phyloP scores from a whole-genome alignment of 2,113 vertebrate species.

The Vidua chalybeata region DNA sequence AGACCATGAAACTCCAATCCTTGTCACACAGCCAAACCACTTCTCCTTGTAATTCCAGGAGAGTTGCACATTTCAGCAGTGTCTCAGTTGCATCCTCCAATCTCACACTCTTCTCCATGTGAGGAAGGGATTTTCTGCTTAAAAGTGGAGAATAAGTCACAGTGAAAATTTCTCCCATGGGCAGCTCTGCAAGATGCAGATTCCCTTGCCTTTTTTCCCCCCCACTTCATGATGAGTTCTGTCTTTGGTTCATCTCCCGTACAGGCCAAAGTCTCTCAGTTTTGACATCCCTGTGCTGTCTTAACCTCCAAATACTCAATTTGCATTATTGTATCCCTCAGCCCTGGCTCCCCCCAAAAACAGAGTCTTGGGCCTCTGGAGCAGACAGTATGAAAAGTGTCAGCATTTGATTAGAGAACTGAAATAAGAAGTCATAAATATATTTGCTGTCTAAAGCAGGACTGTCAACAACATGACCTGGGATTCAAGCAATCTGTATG shows the following conservation, averaged over 20 bases:
- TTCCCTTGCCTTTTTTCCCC: background rate
- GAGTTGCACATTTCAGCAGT: background rate
- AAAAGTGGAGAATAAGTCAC: background rate
- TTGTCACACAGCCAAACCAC: background rate
- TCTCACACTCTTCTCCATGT: background rate
- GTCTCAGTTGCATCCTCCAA: background rate
- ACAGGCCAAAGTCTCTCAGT: background rate
- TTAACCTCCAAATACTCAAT: background rate
- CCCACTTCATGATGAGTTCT: background rate
- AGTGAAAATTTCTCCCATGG: background rate
- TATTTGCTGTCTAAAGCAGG: background rate
- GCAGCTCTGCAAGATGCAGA: background rate
- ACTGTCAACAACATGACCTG: background rate
- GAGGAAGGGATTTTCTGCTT: background rate
- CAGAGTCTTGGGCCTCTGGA: background rate
- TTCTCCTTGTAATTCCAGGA: background rate
- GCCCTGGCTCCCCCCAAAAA: background rate
- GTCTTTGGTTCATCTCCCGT: background rate
- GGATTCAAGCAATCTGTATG: background rate
- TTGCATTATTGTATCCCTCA: background rate
- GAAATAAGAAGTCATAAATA: background rate
- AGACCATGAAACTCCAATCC: background rate
- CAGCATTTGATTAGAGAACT: background rate
- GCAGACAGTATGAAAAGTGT: background rate
- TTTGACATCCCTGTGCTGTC: background rate